These are phyloP conservation scores for Cyrtonyx montezumae DNA, from an alignment of 2,113 vertebrate species.

Conservation along the genomic window DNA sequence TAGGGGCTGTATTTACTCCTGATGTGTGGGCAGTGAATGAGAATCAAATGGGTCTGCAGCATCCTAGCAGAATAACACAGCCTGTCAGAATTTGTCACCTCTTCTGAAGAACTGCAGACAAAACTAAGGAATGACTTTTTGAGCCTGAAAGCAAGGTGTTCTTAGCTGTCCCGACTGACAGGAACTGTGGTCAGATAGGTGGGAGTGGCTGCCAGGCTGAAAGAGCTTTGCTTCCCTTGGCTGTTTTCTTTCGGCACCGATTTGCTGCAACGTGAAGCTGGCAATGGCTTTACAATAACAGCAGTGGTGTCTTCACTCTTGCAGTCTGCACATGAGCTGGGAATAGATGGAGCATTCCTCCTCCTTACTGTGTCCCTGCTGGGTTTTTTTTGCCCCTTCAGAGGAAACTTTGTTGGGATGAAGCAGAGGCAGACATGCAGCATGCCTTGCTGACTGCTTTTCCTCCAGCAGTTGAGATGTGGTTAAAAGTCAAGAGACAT, in stretches of 20 bases:
- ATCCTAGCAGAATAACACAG: background rate
- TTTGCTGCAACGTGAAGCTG: background rate
- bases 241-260: background rate
- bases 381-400: background rate
- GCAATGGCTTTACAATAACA: background rate
- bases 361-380: background rate
- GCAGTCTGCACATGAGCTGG: background rate
- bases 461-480: constrained; percentile 9
- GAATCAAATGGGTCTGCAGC: background rate
- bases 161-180: background rate
- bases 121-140: background rate
- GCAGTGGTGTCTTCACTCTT: background rate
- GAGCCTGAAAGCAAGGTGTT: background rate
- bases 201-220: background rate
- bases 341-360: background rate
- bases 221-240: background rate
- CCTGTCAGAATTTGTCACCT: background rate
- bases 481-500: constrained; percentile 15
- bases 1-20: background rate
- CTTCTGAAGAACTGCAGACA: background rate
- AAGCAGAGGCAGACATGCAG: background rate
- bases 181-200: background rate
- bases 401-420: fast-evolving
- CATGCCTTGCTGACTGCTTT: background rate
- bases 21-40: background rate